These are phyloP conservation scores for Oryzias curvinotus DNA, from an alignment of 2,113 vertebrate species.

Conservation along the genomic window DNA sequence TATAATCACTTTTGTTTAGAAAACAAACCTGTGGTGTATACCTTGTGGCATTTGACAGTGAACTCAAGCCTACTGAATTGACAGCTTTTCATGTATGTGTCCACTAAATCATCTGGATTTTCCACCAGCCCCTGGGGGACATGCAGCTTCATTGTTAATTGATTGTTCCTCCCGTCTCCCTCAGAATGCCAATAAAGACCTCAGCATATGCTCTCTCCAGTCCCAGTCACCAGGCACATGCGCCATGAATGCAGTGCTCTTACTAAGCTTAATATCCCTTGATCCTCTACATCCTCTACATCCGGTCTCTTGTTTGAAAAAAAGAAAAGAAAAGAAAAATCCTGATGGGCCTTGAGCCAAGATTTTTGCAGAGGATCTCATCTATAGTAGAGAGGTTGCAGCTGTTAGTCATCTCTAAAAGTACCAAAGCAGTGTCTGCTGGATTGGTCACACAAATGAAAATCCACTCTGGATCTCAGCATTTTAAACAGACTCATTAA, in stretches of 20 bases:
- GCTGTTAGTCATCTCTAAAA: conserved; percentile 34
- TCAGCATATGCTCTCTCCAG: conserved; percentile 64
- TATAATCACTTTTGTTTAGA: not conserved
- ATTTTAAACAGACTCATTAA: conserved; percentile 8
- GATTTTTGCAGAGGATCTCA: conserved; percentile 49
- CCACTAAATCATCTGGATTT: conserved; percentile 49
- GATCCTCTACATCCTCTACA: conserved; percentile 71
- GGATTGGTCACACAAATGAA: conserved; percentile 14
- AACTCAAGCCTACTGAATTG: conserved; percentile 42
- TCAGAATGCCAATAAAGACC: conserved; percentile 68
- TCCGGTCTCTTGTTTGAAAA: conserved; percentile 59
- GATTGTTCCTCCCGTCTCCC: conserved; percentile 62
- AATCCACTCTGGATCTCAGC: not conserved
- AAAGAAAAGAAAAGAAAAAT: conserved; percentile 36
- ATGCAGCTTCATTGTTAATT: conserved; percentile 65
- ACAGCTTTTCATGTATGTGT: conserved; percentile 32
- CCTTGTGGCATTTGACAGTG: conserved; percentile 18
- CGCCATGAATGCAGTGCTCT: conserved; percentile 64
- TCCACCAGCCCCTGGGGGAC: conserved; percentile 47
- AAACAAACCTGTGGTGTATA: not conserved
- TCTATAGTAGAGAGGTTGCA: conserved; percentile 48
- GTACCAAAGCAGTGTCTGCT: conserved; percentile 21
- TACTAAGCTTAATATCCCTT: conserved; percentile 73
- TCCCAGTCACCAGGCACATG: conserved; percentile 45
- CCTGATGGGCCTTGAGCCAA: conserved; percentile 55